Conservation (phyloP, 2,113 vertebrate species). For the Eubucco bourcierii region DNA sequence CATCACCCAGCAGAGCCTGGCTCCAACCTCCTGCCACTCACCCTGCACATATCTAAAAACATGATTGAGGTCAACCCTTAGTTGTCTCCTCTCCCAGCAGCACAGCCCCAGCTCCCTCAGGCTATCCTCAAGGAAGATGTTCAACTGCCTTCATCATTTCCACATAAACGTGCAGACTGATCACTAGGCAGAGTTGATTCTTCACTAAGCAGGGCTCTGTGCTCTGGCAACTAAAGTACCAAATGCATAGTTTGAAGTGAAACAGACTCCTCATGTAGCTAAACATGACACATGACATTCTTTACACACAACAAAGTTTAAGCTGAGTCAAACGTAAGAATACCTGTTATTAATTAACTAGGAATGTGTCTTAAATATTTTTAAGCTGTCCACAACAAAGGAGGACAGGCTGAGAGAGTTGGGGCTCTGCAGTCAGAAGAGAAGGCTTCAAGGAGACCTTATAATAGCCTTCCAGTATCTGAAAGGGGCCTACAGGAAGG, state of each 20-base stretch:
- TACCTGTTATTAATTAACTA: not conserved
- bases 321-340: not conserved
- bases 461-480: too few relatives aligned
- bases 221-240: not conserved
- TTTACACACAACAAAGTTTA: not conserved
- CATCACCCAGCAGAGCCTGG: too few relatives aligned
- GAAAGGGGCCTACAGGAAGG: too few relatives aligned
- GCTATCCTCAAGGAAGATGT: too few relatives aligned
- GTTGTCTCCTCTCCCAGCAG: too few relatives aligned
- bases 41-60: too few relatives aligned
- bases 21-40: too few relatives aligned
- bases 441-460: too few relatives aligned
- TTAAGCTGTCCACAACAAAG: not conserved
- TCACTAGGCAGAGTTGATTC: not conserved
- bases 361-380: not conserved
- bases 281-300: accelerated
- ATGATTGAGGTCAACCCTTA: too few relatives aligned
- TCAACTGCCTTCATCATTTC: not conserved
- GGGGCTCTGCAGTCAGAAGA: too few relatives aligned
- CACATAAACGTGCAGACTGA: not conserved
- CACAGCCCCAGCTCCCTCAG: too few relatives aligned
- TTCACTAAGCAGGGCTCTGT: not conserved
- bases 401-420: too few relatives aligned
- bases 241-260: not conserved
- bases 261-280: not conserved